Conservation (phyloP, 2,113 vertebrate genomes). For the Rhea americana region DNA sequence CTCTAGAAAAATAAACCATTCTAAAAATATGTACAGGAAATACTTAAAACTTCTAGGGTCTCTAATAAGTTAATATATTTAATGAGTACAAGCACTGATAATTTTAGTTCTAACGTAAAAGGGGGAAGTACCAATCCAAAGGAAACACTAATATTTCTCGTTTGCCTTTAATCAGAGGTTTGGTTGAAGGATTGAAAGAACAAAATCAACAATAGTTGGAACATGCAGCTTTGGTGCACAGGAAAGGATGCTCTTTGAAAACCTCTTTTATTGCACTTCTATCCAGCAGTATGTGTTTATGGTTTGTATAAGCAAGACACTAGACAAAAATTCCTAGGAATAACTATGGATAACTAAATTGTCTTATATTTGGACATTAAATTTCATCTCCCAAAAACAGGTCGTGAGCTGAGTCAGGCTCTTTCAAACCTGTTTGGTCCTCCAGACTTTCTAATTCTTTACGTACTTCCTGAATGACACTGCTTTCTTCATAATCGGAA, state of each 20-base stretch:
- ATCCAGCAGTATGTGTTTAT: constrained; percentile 38
- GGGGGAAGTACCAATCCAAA: not conserved
- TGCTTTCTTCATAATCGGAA: constrained; percentile 43
- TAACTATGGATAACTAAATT: not conserved
- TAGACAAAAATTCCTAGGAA: constrained; percentile 16
- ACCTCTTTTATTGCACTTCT: constrained; percentile 72
- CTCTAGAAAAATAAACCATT: not conserved
- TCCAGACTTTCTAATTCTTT: constrained; percentile 73
- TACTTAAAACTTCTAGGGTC: not conserved
- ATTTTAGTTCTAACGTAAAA: constrained; percentile 10
- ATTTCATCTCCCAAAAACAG: constrained; percentile 66
- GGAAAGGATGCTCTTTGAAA: not conserved
- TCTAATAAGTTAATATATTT: constrained; percentile 5
- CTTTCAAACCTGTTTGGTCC: constrained; percentile 30
- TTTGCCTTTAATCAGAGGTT: not conserved
- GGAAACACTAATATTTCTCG: not conserved
- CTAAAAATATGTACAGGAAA: not conserved
- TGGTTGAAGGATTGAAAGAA: not conserved
- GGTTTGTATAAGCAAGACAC: constrained; percentile 37
- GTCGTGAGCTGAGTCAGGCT: constrained; percentile 20
- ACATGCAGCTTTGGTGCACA: constrained; percentile 10
- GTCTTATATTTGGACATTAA: constrained; percentile 25
- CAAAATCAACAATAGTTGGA: not conserved
- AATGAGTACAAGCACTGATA: not conserved
- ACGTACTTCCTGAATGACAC: constrained; percentile 66